Base-by-base conservation (phyloP, 2,797 vertebrate genomes). In the Gymnoscopelus microlampas region DNA sequence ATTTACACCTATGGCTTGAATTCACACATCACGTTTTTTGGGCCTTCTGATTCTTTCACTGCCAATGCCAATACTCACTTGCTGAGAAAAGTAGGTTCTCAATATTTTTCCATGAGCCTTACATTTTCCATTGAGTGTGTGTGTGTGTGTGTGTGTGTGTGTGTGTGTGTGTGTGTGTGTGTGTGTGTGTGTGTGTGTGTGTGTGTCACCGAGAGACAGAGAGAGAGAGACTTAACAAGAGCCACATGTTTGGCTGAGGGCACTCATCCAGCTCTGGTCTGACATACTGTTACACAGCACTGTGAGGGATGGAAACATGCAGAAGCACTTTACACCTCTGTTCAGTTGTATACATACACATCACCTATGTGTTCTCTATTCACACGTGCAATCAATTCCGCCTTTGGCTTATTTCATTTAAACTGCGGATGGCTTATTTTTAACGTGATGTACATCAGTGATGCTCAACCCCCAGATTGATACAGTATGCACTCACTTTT, bases 191-290 rank as follows among this genome's bases (percentile, higher is more conserved):
- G 49, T 35, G 14, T 32, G 53, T 32, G 19, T 50, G 47, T 47
- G 56, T 78, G 65, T 74, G 68, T 78, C 58, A 74, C 1, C 8
- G 39, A 51, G 4, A 51, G 11, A 51, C 5, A 23, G 11, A 51
- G 53, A 60, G 60, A 48, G 47, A 69, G 73, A 69, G 70, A 77
- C 68, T 84, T 94, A 95, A 95, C 93, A 91, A 85, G 93, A 94
- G 86, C 88, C 93, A 94, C 78, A 88, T 92, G 91, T 87, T 78
- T 56, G 73, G 76, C 69, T 81, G 63, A 80, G 89, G 85, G 84
- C 82, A 85, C 84, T 67, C 32, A 0, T 73, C 70, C 79, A 88
- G 87, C 77, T 67, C 9, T 15, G 74, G 75, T 68, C 75, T 60
- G 63, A 85, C 75, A 71, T 70, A 66, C 24, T 63, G 32, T 74